phyloP scores from a whole-genome alignment of 2,888 invertebrate species.

The Meteorus colon region DNA sequence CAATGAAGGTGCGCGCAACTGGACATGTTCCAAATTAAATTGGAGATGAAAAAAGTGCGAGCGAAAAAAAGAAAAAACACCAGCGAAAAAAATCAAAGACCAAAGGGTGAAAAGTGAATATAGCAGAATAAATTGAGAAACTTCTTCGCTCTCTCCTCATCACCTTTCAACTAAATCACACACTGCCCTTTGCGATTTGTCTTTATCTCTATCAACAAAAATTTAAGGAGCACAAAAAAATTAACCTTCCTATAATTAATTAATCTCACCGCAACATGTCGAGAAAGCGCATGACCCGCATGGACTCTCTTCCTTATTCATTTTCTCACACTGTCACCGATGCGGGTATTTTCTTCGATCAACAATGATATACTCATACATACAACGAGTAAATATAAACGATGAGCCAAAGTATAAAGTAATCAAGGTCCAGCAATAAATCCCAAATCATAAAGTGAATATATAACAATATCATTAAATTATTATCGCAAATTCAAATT shows the following conservation, averaged over 20 bases:
- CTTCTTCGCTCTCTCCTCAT: constrained; percentile 33
- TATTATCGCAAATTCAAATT: background rate
- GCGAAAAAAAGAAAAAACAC: background rate
- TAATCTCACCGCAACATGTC: background rate
- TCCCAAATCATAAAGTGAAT: background rate
- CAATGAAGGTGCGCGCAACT: constrained; percentile 61
- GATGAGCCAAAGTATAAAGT: background rate
- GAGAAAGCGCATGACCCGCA: background rate
- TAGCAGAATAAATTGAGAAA: constrained; percentile 60
- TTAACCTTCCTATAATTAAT: background rate
- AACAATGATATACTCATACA: constrained; percentile 4
- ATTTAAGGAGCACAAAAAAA: background rate
- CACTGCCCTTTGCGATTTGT: constrained; percentile 1
- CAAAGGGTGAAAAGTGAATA: constrained; percentile 19
- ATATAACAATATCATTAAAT: background rate
- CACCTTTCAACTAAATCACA: constrained; percentile 16
- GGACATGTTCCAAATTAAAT: constrained; percentile 72
- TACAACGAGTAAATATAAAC: background rate
- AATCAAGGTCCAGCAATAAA: background rate
- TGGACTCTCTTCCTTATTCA: constrained; percentile 29
- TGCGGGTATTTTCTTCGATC: constrained; percentile 28
- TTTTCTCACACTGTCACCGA: constrained; percentile 11
- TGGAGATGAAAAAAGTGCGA: constrained; percentile 44
- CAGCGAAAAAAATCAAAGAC: constrained; percentile 28
- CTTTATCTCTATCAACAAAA: constrained; percentile 46